phyloP scores from a whole-genome alignment of 1,140 invertebrate species.

The Drosophila subpulchrella region DNA sequence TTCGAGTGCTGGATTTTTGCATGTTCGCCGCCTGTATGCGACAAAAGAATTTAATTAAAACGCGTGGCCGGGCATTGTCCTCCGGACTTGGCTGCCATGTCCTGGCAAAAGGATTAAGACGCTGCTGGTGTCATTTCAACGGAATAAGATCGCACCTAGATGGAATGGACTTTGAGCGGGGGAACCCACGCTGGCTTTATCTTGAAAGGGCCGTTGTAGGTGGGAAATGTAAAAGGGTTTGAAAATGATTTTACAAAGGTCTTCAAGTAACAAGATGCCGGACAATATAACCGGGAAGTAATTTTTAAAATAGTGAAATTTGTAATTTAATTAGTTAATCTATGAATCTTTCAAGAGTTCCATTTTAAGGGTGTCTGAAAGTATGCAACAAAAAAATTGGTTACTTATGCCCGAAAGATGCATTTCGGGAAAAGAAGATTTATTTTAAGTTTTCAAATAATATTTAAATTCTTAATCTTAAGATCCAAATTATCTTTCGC shows the following conservation, averaged over 20 bases:
- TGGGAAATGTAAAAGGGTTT: neutral
- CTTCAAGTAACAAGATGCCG: too few relatives aligned
- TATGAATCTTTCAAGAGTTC: too few relatives aligned
- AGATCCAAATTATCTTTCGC: too few relatives aligned
- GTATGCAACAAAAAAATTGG: too few relatives aligned
- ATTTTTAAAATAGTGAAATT: too few relatives aligned
- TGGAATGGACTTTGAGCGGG: neutral
- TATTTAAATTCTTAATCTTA: too few relatives aligned
- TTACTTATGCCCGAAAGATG: too few relatives aligned
- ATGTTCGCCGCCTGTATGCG: conserved; percentile 51
- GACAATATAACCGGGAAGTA: too few relatives aligned
- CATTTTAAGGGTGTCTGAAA: too few relatives aligned
- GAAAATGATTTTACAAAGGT: neutral
- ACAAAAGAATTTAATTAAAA: conserved; percentile 81
- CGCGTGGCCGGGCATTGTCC: conserved; percentile 59
- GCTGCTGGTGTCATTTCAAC: conserved; percentile 33
- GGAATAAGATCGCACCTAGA: conserved; percentile 17
- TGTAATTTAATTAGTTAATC: too few relatives aligned
- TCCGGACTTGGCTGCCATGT: conserved; percentile 17
- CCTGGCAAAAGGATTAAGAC: conserved; percentile 67
- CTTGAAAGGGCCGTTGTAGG: neutral
- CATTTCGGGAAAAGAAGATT: too few relatives aligned
- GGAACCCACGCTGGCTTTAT: conserved; percentile 1
- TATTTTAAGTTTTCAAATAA: too few relatives aligned
- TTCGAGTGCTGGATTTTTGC: conserved; percentile 62